Conservation (phyloP, 2,113 vertebrate species). For the Beaufortia kweichowensis region DNA sequence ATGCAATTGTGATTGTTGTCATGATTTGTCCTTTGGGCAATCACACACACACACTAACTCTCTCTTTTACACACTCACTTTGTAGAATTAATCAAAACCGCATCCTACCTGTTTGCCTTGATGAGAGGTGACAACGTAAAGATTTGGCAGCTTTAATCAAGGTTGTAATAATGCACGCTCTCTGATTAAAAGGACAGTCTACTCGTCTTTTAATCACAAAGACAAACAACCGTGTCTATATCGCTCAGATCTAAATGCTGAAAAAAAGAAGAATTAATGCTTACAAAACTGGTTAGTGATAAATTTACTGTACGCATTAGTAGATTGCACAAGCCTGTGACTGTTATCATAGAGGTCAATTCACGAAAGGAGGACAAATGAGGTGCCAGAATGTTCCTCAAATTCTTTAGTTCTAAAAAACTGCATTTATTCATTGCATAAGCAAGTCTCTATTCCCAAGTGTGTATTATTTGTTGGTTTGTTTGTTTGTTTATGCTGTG, state of each 20-base stretch:
- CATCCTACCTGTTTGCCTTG: conserved; percentile 68
- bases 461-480: not conserved
- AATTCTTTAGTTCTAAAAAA: not conserved
- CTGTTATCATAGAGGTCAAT: not conserved
- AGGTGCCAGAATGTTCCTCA: not conserved
- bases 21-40: conserved; percentile 40
- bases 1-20: conserved; percentile 13
- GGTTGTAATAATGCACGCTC: conserved; percentile 72
- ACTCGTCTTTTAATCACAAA: conserved; percentile 73
- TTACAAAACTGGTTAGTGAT: conserved; percentile 22
- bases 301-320: conserved; percentile 36
- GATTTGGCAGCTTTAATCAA: conserved; percentile 75
- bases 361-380: not conserved
- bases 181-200: conserved; percentile 73
- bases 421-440: not conserved
- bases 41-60: conserved; percentile 40
- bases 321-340: conserved; percentile 21
- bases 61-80: conserved; percentile 35
- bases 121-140: conserved; percentile 71
- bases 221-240: conserved; percentile 69
- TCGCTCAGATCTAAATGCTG: conserved; percentile 42
- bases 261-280: not conserved
- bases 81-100: conserved; percentile 70
- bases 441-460: conserved; percentile 43
- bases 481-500: no score